Base-by-base conservation (phyloP, 2,888 invertebrate species). In the Xylota segnis region DNA sequence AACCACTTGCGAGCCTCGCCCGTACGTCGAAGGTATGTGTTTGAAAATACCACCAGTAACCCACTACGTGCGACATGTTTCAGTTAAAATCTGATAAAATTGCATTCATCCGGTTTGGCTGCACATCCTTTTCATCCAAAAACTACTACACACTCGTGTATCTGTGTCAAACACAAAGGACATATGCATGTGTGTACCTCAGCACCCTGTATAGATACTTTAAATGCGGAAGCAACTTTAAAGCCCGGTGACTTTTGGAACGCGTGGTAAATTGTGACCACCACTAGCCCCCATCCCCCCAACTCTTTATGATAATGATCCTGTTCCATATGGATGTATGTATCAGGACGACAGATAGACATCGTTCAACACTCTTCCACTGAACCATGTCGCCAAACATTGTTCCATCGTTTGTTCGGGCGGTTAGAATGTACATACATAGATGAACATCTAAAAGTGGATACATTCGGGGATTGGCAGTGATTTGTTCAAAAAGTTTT, bases 401-500 rank as follows among this genome's bases (percentile, higher is more conserved):
- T 83, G 76, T 83, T 66, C 74, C 34, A 50, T 66, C 77, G 71
- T 77, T 83, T 83, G 77, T 77, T 65, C 58, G 58, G 77, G 63
- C 27, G 74, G 82, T 71, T 77, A 63, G 58, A 29, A 77, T 52
- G 59, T 71, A 77, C 82, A 83, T 77, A 43, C 68, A 59, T 68
- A 65, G 50, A 75, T 65, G 37, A 50, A 76, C 47, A 70, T 65
- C 63, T 32, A 70, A 70, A 78, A 71, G 63, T 71, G 32, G 29
- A 72, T 58, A 63, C 56, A 58, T 50, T 65, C 77, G 16, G 82
- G 82, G 77, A 83, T 83, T 83, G 83, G 61, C 83, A 77, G 77
- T 83, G 83, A 83, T 83, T 77, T 83, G 83, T 72, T 71, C 45
- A 58, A 72, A 23, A 77, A 66, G 71, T 59, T 83, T n/a, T 72